These are phyloP conservation scores for Leucophenga montana DNA, from an alignment of 2,888 invertebrate species.

Conservation along the genomic window DNA sequence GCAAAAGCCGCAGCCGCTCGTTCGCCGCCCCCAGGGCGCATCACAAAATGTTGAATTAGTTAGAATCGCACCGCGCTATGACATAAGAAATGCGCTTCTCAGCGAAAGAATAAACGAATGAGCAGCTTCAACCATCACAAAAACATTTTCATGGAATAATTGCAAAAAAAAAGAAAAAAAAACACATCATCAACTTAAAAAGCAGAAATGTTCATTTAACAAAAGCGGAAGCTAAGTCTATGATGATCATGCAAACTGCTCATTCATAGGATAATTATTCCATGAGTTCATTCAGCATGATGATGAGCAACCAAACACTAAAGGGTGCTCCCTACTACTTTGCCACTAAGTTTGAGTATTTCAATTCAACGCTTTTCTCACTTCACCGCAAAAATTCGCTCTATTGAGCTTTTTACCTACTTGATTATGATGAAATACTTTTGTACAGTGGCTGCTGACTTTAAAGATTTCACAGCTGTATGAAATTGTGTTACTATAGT, in stretches of 20 bases:
- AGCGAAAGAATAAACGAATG: background rate
- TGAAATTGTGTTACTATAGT: too few relatives aligned
- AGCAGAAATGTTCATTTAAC: constrained; percentile 55
- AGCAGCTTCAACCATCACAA: background rate
- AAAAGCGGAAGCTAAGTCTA: constrained; percentile 62
- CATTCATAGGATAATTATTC: constrained; percentile 69
- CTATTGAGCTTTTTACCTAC: background rate
- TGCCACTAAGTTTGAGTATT: background rate
- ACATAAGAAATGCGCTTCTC: constrained; percentile 58
- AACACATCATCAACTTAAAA: constrained; percentile 33
- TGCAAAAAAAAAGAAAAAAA: constrained; percentile 46
- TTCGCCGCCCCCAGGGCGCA: constrained; percentile 2
- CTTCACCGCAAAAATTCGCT: background rate
- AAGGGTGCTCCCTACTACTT: too few relatives aligned
- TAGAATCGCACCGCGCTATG: constrained; percentile 45
- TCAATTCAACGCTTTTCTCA: background rate
- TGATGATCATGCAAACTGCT: constrained; percentile 68
- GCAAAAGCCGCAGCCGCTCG: background rate
- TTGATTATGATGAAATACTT: too few relatives aligned
- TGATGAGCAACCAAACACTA: constrained; percentile 31
- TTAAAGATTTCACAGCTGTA: too few relatives aligned
- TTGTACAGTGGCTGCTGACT: too few relatives aligned
- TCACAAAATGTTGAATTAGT: constrained; percentile 37
- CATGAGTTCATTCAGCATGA: constrained; percentile 56
- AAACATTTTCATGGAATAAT: constrained; percentile 66